Base-by-base conservation (phyloP, 2,888 invertebrate species). In the Opisthograptis luteolata region DNA sequence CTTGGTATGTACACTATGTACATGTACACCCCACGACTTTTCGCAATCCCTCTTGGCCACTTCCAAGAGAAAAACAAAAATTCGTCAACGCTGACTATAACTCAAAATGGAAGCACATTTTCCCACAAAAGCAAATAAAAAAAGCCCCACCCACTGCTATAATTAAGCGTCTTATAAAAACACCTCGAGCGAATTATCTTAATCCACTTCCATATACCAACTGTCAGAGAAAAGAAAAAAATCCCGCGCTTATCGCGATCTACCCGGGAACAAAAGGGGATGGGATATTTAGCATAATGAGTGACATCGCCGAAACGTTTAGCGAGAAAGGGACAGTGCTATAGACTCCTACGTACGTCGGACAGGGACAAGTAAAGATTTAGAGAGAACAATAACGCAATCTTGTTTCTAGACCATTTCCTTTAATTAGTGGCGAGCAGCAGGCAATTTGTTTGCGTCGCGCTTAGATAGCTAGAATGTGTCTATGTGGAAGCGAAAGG, bases 401-500 rank as follows among this genome's bases (percentile, higher is more conserved):
- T 91, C 91, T 91, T 91, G 91, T 91, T 91, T 91, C 91, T 89
- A 74, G 88, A 73, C 90, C 90, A 91, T 91, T 91, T 89, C 82
- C 86, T 86, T 91, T 91, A 91, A 91, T 91, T 91, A 91, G 90
- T 85, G 72, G 73, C 80, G 84, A 87, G 87, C 87, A 86, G 82
- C 76, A 74, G 77, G 77, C 81, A 72, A 84, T 88, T 82, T 82
- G 75, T 83, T 76, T 75, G 70, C 76, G 80, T 81, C 77, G 73
- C 75, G 79, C 64, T 75, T 49, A 81, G 84, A 84, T 86, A 80
- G 74, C 30, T 39, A 73, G 71, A 73, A 70, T 75, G 73, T 76
- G 76, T 37, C 40, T 30, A 79, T 75, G 76, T 63, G 71, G 62
- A n/a, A 60, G 63, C 7, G 39, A 58, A 64, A 66, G 58, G 63